A percentile compares a stretch with the other conserved stretches of the same genome.
Evolutionary conservation across 2,888 invertebrate genomes (phyloP).

Genomic region (Disparrhopalites patrizii): DNA sequence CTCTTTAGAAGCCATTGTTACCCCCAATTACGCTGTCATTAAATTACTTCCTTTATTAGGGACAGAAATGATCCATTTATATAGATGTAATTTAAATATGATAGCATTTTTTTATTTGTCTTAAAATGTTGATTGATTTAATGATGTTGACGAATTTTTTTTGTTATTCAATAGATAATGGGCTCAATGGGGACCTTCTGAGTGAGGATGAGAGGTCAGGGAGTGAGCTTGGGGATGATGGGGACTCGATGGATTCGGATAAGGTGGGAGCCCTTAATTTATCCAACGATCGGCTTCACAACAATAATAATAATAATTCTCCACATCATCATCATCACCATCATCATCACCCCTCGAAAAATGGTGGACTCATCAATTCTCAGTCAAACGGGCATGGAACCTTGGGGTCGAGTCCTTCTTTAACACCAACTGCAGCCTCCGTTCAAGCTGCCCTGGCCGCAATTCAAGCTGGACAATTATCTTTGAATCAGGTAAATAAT

Average conservation of each 20-base stretch:
- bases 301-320: constrained; percentile 38
- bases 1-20: too few relatives aligned
- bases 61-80: too few relatives aligned
- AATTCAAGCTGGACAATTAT: constrained; percentile 54
- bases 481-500: constrained; percentile 52
- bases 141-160: neutral
- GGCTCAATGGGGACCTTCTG: constrained; percentile 59
- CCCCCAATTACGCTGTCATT: too few relatives aligned
- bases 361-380: constrained; percentile 30
- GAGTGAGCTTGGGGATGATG: constrained; percentile 59
- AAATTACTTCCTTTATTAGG: too few relatives aligned
- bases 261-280: constrained; percentile 61
- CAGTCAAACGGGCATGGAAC: constrained; percentile 45
- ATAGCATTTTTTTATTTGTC: too few relatives aligned
- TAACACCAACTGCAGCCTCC: constrained; percentile 50
- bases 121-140: neutral
- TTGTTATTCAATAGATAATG: constrained; percentile 57
- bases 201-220: constrained; percentile 62
- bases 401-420: constrained; percentile 33
- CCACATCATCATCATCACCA: too few relatives aligned
- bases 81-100: too few relatives aligned
- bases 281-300: constrained; percentile 48
- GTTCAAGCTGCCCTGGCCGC: constrained; percentile 53
- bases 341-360: constrained; percentile 37
- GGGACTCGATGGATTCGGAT: constrained; percentile 63